These are phyloP conservation scores for Takifugu rubripes DNA, from an alignment of 2,797 vertebrate genomes.

Conservation along the genomic window DNA sequence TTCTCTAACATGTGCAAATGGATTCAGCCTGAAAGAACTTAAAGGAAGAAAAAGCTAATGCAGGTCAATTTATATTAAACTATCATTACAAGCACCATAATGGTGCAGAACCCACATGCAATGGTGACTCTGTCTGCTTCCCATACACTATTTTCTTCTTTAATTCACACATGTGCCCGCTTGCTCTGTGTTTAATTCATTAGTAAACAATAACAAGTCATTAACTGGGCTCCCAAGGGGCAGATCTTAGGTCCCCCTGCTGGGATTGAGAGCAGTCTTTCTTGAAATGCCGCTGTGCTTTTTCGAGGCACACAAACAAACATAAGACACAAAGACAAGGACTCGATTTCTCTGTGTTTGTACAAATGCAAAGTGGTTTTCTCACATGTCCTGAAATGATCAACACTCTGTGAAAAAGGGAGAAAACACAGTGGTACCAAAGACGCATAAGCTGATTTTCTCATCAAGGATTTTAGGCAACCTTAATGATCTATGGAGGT, in stretches of 20 bases:
- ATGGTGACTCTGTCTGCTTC: slow-evolving; percentile 7
- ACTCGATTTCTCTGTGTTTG: slow-evolving; percentile 4
- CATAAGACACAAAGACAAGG: slow-evolving; percentile 26
- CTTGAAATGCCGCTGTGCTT: slow-evolving; percentile 55
- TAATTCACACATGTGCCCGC: slow-evolving; percentile 35
- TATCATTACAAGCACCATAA: slow-evolving; percentile 34
- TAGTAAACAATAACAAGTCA: slow-evolving; percentile 69
- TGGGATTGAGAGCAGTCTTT: slow-evolving; percentile 54
- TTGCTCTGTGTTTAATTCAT: slow-evolving; percentile 65
- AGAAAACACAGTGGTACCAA: slow-evolving; percentile 1
- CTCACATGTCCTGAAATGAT: slow-evolving; percentile 29
- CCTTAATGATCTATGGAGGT: not conserved
- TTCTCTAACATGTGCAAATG: slow-evolving; percentile 6
- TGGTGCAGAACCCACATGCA: slow-evolving; percentile 12
- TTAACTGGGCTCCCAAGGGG: slow-evolving; percentile 69
- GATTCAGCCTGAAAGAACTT: slow-evolving; percentile 4
- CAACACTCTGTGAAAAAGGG: slow-evolving; percentile 23
- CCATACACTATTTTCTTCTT: slow-evolving; percentile 32
- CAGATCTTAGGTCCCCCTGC: slow-evolving; percentile 46
- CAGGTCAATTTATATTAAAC: slow-evolving; percentile 42
- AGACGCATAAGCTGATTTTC: slow-evolving; percentile 2
- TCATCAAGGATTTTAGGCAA: not conserved
- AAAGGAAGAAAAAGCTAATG: slow-evolving; percentile 4
- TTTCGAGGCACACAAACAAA: slow-evolving; percentile 53
- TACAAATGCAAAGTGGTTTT: slow-evolving; percentile 20